Percentiles rank a stretch among this genome's conserved stretches.
phyloP scores from a whole-genome alignment of 2,797 vertebrate species.

The Emys orbicularis region DNA sequence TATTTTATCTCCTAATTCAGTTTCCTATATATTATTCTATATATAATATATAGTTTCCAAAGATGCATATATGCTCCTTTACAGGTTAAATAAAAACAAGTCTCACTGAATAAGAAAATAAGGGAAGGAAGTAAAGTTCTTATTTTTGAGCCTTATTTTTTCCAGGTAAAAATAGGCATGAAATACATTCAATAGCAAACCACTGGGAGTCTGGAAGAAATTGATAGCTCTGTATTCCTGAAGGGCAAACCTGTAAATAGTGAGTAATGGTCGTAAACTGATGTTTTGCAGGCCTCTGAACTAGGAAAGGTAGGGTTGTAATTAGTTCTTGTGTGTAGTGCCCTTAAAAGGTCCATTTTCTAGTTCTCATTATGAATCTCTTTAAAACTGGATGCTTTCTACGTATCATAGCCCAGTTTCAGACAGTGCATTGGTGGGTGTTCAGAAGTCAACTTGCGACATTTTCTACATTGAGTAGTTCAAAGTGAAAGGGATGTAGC shows the following conservation, averaged over 20 bases:
- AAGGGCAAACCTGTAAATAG: slow-evolving; percentile 12
- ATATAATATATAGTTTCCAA: slow-evolving; percentile 70
- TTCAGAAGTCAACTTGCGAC: not conserved
- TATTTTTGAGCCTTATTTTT: slow-evolving; percentile 54
- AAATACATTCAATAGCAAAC: slow-evolving; percentile 71
- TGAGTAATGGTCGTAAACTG: slow-evolving; percentile 32
- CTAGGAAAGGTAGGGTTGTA: not conserved
- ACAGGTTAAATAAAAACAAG: slow-evolving; percentile 76
- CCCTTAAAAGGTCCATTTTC: not conserved
- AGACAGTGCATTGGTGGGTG: not conserved
- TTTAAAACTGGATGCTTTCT: not conserved
- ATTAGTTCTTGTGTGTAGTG: not conserved
- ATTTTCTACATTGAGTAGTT: not conserved
- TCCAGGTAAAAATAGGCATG: slow-evolving; percentile 60
- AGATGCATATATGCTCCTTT: slow-evolving; percentile 72
- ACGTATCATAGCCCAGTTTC: not conserved
- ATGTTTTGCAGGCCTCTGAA: slow-evolving; percentile 18
- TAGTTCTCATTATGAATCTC: not conserved
- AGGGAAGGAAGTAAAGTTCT: slow-evolving; percentile 52
- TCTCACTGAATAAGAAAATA: slow-evolving; percentile 71
- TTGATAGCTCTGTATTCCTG: slow-evolving; percentile 57
- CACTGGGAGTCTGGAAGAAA: slow-evolving; percentile 41
- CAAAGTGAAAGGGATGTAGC: not conserved
- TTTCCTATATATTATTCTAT: slow-evolving; percentile 75
- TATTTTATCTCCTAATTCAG: slow-evolving; percentile 64